Conservation (phyloP, 1,140 invertebrate genomes). For the Euwallacea fornicatus region DNA sequence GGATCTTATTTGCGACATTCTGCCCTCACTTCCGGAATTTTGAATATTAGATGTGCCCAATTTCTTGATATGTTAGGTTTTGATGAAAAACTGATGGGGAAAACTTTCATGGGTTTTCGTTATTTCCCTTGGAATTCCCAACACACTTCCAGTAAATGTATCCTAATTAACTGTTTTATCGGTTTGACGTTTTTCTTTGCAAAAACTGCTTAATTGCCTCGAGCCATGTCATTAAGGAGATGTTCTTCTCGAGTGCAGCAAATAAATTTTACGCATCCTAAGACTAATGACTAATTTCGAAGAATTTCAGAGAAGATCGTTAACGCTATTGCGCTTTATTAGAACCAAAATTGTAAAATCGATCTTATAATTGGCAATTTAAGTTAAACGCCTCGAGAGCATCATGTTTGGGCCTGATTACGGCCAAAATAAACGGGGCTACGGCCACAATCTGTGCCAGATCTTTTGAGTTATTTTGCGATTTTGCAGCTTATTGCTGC, state of each 20-base stretch:
- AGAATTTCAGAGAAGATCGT: conserved; percentile 19
- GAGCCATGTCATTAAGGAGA: background rate
- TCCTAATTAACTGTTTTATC: background rate
- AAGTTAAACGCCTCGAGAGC: conserved; percentile 34
- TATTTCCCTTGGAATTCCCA: conserved; percentile 1
- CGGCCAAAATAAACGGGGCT: background rate
- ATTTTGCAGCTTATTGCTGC: conserved; percentile 18
- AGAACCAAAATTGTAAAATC: conserved; percentile 35
- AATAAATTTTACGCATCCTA: conserved; percentile 11
- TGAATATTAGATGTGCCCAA: background rate
- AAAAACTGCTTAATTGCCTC: background rate
- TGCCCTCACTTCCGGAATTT: background rate
- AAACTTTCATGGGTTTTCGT: no score
- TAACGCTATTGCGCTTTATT: conserved; percentile 32
- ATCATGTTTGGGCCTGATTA: conserved; percentile 34
- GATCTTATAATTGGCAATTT: conserved; percentile 38
- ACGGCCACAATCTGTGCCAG: background rate
- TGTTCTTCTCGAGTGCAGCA: background rate
- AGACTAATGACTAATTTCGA: conserved; percentile 24
- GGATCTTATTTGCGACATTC: conserved; percentile 10
- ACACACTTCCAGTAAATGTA: background rate
- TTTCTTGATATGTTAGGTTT: background rate
- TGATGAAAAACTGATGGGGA: background rate
- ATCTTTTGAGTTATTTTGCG: conserved; percentile 20
- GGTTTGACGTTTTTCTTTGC: background rate